Evolutionary conservation across 64 coral and sea anemone genomes (phyloP).

Genomic region (Porites lutea): DNA sequence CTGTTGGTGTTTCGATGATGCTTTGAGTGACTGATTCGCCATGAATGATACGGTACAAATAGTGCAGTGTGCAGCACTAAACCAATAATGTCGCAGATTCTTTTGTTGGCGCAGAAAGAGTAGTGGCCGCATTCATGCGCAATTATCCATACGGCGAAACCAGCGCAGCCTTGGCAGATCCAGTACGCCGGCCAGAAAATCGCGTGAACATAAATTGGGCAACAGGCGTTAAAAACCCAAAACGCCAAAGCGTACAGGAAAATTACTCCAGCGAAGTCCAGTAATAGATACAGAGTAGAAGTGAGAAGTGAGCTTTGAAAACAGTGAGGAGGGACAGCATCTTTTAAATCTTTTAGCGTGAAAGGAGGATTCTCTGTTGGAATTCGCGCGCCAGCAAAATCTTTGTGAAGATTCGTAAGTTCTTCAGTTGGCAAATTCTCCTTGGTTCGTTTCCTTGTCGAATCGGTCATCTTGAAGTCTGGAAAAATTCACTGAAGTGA

Average conservation of each 20-base stretch:
- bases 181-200: slow-evolving; percentile 92
- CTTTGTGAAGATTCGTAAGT: not conserved
- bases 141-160: slow-evolving; percentile 88
- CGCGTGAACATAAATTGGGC: slow-evolving; percentile 68
- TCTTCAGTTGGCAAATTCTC: not conserved
- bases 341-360: slow-evolving; percentile 84
- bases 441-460: not conserved
- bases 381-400: not conserved
- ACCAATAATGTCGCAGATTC: slow-evolving; percentile 78
- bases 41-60: slow-evolving; percentile 88
- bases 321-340: slow-evolving; percentile 87
- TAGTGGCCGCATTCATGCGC: slow-evolving; percentile 94
- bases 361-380: slow-evolving; percentile 73
- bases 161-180: slow-evolving; percentile 80
- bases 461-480: slow-evolving; percentile 1
- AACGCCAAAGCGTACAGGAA: slow-evolving; percentile 39
- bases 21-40: slow-evolving; percentile 80
- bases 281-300: slow-evolving; percentile 71
- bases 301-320: slow-evolving; percentile 80
- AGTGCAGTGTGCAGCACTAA: slow-evolving; percentile 77
- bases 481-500: not conserved
- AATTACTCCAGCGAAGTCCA: slow-evolving; percentile 65
- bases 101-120: slow-evolving; percentile 79
- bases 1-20: slow-evolving; percentile 91
- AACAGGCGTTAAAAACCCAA: slow-evolving; percentile 68